Evolutionary conservation across 2,888 invertebrate genomes (phyloP), one percentile per base, ranked within the genome.

Genomic region (Volucella zonaria): DNA sequence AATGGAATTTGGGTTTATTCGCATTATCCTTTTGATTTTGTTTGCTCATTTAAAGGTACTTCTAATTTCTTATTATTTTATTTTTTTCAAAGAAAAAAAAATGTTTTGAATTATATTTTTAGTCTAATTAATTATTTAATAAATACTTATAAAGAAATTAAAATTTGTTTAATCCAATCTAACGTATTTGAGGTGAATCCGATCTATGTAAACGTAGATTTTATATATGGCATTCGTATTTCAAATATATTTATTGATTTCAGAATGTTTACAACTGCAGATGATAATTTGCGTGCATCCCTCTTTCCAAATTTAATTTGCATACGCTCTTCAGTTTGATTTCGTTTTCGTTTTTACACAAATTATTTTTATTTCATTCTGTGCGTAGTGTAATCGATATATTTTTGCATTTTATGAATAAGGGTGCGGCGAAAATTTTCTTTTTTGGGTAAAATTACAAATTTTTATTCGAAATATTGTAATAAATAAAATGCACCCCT

Each of bases 11-110:
- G 87, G 70, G 82, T 87, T 71, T 61, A 85, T 88, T 86, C 86
- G 45, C 87, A 87, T 83, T 87, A 87, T 88, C 90, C 90, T 90
- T 89, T 90, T 90, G 90, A 90, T 90, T 89, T 91, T 90, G 88
- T 71, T 85, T 89, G 91, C 90, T 91, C 90, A 87, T 88, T 87
- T 87, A 80, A 85, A 86, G 86, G 79, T 76, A 87, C 82, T 87
- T 82, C 73, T 74, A 74, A 61, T 68, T 64, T 71, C 47, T 47
- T 15, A 43, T 61, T 38, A 56, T 66, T 73, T 58, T 52, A 31
- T 78, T 56, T 78, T 54, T 74, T 64, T 14, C 67, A 82, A 62
- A 8, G 54, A 47, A 51, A 15, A 75, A 31, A 15, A 71, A 31
- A 51, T 49, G 38, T 43, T 54, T 42, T 64, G 23, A 64, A 59